Conservation (phyloP, 35 echinoderm and acorn worm genomes). For the Heliocidaris tuberculata region DNA sequence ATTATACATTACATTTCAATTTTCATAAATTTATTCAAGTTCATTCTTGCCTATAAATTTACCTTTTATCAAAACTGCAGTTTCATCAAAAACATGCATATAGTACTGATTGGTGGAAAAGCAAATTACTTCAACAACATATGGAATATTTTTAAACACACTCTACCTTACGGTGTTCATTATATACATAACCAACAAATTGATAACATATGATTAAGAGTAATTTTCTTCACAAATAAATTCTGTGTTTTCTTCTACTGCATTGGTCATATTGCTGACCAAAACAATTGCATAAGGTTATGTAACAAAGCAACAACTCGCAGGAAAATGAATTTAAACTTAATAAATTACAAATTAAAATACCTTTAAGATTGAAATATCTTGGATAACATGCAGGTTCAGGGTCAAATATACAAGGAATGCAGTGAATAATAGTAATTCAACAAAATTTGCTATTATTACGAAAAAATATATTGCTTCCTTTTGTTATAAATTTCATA, state of each 20-base stretch:
- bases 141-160: conserved; percentile 1
- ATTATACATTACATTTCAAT: no score
- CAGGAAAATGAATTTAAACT: background rate
- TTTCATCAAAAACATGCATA: background rate
- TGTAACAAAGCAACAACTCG: background rate
- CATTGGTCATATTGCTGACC: background rate
- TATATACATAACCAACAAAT: background rate
- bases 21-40: background rate
- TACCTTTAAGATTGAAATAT: background rate
- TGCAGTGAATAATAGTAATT: background rate
- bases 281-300: background rate
- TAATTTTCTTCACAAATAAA: background rate
- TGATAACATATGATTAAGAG: no score
- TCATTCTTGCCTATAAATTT: conserved; percentile 13
- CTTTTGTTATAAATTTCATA: background rate
- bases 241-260: background rate
- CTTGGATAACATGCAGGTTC: background rate
- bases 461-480: no score
- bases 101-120: conserved; percentile 5
- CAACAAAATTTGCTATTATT: background rate
- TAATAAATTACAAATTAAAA: background rate
- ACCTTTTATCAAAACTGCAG: background rate
- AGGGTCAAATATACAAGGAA: background rate
- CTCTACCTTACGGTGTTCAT: background rate
- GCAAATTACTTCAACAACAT: background rate